These are phyloP conservation scores for Pinna nobilis DNA, from an alignment of 1,140 invertebrate species.

Conservation along the genomic window DNA sequence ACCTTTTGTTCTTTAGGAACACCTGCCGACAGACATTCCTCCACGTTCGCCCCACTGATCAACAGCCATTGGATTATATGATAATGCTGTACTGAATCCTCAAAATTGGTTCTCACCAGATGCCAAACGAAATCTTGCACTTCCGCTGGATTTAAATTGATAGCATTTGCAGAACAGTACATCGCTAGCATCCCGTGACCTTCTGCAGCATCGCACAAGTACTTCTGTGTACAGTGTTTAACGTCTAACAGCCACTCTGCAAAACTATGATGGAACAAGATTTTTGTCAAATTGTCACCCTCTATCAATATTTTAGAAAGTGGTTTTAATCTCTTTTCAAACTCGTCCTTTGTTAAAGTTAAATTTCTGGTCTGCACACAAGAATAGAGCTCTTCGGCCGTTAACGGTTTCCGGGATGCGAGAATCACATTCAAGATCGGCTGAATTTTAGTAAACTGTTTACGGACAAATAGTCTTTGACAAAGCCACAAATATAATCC, in stretches of 20 bases:
- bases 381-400: slow-evolving; percentile 85
- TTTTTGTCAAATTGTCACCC: slow-evolving; percentile 79
- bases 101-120: slow-evolving; percentile 74
- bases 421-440: slow-evolving; percentile 91
- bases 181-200: slow-evolving; percentile 93
- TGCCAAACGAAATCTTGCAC: slow-evolving; percentile 79
- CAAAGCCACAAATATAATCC: slow-evolving; percentile 96
- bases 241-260: slow-evolving; percentile 96
- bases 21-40: slow-evolving; percentile 63
- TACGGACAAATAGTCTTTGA: slow-evolving; percentile 88
- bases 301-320: slow-evolving; percentile 81
- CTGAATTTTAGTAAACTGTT: slow-evolving; percentile 83
- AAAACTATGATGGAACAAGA: slow-evolving; percentile 89
- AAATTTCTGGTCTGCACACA: slow-evolving; percentile 87
- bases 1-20: slow-evolving; percentile 70
- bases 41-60: slow-evolving; percentile 64
- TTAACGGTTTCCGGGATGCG: slow-evolving; percentile 89
- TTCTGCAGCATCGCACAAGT: slow-evolving; percentile 89
- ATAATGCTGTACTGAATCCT: slow-evolving; percentile 72
- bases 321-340: slow-evolving; percentile 86
- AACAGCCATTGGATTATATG: slow-evolving; percentile 75
- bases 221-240: slow-evolving; percentile 97
- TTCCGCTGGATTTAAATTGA: slow-evolving; percentile 76
- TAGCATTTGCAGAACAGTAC: slow-evolving; percentile 83
- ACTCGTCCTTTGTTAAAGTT: slow-evolving; percentile 88